These are phyloP conservation scores for Smutsia gigantea DNA, from an alignment of 2,797 vertebrate genomes.

Conservation along the genomic window DNA sequence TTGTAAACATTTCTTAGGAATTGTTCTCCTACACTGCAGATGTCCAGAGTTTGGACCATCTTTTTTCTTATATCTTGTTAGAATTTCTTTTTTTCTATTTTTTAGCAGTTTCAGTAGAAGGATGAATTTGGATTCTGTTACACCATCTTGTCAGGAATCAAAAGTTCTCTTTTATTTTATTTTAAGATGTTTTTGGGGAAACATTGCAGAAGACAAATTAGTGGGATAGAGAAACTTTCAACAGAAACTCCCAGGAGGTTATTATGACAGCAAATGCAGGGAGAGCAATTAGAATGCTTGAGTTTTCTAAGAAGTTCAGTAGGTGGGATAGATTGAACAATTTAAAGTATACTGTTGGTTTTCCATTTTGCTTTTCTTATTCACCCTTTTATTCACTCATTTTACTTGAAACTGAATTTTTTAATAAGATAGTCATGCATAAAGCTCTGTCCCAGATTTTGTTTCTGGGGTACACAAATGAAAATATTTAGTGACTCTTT, in stretches of 20 bases:
- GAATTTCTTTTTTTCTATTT: neutral
- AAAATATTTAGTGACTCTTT: neutral
- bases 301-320: neutral
- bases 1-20: neutral
- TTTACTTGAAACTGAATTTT: neutral
- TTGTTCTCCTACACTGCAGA: neutral
- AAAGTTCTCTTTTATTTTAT: neutral
- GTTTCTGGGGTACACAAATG: neutral
- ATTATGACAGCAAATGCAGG: no score
- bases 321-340: no score
- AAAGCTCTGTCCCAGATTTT: neutral
- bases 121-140: neutral
- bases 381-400: neutral
- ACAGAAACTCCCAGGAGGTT: neutral
- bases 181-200: neutral
- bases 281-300: no score
- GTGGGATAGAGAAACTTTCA: neutral
- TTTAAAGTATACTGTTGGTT: neutral
- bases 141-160: neutral
- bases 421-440: neutral
- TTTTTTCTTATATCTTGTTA: neutral
- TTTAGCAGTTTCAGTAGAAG: neutral
- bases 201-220: neutral
- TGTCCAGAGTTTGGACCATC: neutral
- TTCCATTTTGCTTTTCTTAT: neutral